Base-by-base conservation (phyloP, 1,140 invertebrate species). In the Maniola jurtina region DNA sequence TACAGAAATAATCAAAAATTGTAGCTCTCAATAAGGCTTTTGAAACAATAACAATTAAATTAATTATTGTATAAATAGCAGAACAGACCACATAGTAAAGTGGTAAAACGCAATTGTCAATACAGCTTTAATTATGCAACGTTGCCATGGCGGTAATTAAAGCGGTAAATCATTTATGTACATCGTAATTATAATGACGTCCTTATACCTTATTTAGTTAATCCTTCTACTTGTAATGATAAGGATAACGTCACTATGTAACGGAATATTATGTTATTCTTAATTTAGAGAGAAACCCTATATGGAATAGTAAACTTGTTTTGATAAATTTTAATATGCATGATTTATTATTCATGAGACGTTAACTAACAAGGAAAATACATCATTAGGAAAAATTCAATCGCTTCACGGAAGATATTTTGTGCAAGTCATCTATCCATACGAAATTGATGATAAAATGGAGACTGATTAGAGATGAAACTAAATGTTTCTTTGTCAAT, bases 111-210 rank as follows among this genome's bases (percentile, higher is more conserved):
- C 42, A 13, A 45, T 5, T 45, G 42, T 13, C 42, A 45, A n/a
- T 45, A 45, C 42, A 45, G 42, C 42, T n/a, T 45, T 45, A 45
- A 25, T 45, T 45, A 45, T 45, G 13, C 42, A 45, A 45, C 9
- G 42, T 45, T 45, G 42, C 5, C 42, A 45, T 45, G 42, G 9
- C 42, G 42, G 42, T 11, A 45, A 45, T 45, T 13, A 45, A 45
- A n/a, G 42, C 42, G 42, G 13, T 13, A 13, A 42, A 45, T 45
- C 13, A 45, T 2, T 45, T 45, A 45, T 45, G 42, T 45, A n/a
- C 42, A 45, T 45, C 42, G 13, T n/a, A n/a, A n/a, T 45, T 13
- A 45, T 8, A 11, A 45, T n/a, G 42, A 45, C 42, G 42, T 11
- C 13, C 9, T 9, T 13, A n/a, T 13, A 13, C 42, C 42, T 45